Base-by-base conservation (phyloP, 2,797 vertebrate species). In the Neosilurus mollespiculum region DNA sequence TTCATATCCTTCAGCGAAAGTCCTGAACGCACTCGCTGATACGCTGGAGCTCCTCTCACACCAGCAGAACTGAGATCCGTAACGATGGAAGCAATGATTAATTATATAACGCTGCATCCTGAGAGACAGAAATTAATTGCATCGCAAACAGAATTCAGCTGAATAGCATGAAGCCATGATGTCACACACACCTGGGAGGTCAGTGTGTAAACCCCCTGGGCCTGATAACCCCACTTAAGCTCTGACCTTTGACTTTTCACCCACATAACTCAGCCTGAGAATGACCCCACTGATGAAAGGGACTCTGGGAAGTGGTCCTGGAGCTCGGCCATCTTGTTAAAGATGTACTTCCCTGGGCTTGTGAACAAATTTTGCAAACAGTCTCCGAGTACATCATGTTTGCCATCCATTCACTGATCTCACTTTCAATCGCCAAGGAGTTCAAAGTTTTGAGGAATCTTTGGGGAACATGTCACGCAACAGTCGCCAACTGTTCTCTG, bases 1-100 rank as follows among this genome's bases (percentile, higher is more conserved):
- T 86, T 91, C 87, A 93, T 93, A 93, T 93, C 92, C 90, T 86
- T 0, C 85, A 61, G 80, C 88, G 85, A 81, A 87, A 70, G 88
- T 89, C 86, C 87, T 90, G 89, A 82, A 88, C 78, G 87, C 91
- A 24, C 86, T 90, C 86, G 49, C 12, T 9, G 26, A 67, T 43
- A 70, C 51, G 37, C 51, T 22, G 18, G 14, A 51, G 16, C 56
- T 54, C 26, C 49, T 53, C 49, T 51, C 24, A 16, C 34, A 75
- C 53, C 56, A 56, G 67, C 49, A 53, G 62, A 66, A 34, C 65
- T 34, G 26, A 56, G 54, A 64, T 61, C 54, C 22, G 7, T 53
- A 72, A 83, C n/a, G 49, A 61, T 9, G 12, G 54, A 43, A 26
- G 5, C 34, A 26, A 43, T 53, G 56, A n/a, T 16, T 78, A 69